Percentiles rank a stretch among this genome's conserved stretches.
Evolutionary conservation across 2,113 vertebrate genomes (phyloP).

Genomic region (Felis catus): F.catus_Fca126_mat1.0 CM031413.1:21516501-21517000

Average conservation of each 20-base stretch:
- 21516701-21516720: conserved; percentile 90
- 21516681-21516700: conserved; percentile 93
- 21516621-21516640: not conserved
- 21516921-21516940: not conserved
- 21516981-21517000: not conserved
- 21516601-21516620: not conserved
- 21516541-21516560: not conserved
- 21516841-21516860: conserved; percentile 23
- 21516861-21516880: not conserved
- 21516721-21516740: conserved; percentile 89
- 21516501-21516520: not conserved
- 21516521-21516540: not conserved
- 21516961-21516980: not conserved
- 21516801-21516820: conserved; percentile 44
- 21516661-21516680: conserved; percentile 66
- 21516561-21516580: not conserved
- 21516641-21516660: not conserved
- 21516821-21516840: not conserved
- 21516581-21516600: not conserved
- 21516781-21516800: conserved; percentile 69
- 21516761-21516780: conserved; percentile 91
- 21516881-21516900: not conserved
- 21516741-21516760: conserved; percentile 92
- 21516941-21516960: not conserved
- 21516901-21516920: not conserved